Base-by-base conservation (phyloP, 2,888 invertebrate genomes). In the Drosophila percnosoma region DNA sequence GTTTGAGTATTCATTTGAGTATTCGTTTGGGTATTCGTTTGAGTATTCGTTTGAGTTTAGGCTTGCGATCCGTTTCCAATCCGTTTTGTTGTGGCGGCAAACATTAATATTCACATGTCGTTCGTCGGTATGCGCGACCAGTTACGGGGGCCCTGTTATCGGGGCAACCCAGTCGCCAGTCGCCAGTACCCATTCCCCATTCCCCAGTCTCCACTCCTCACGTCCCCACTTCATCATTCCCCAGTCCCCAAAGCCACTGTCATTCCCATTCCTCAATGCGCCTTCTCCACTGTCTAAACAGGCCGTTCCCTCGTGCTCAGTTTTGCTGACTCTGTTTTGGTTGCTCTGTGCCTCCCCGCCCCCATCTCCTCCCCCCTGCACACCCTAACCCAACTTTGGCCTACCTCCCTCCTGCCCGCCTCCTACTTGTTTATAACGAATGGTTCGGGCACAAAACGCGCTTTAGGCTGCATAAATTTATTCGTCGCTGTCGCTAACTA, bases 71-170 rank as follows among this genome's bases (percentile, higher is more conserved):
- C 63, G 70, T 73, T 75, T 69, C 31, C 75, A 75, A 75, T 72
- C 62, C 77, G 66, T 73, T 58, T 73, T 70, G 83, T 67, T 75
- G 72, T 68, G 82, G 83, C 80, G 75, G 70, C 83, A 79, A 80
- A 82, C 91, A 91, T 91, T 91, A 91, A 91, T 91, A 91, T 91
- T 91, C 91, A 90, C 87, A 88, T 89, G 90, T 88, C 87, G 91
- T 90, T 83, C 75, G 74, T 75, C 80, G 87, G 67, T 75, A 81
- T 81, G 75, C 73, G 80, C 74, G 74, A 77, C 71, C 75, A 71
- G 80, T 78, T 75, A 54, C 27, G 61, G 29, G 13, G 54, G 62
- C 62, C 24, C 53, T 61, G 55, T 51, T 48, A 36, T 36, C 24
- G 48, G 31, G 27, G 52, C 64, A 64, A 60, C 53, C 48, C 63